Percentiles rank a stretch among this genome's conserved stretches.
Conservation (phyloP, 2,113 vertebrate species). For the Centropus unirufus region DNA sequence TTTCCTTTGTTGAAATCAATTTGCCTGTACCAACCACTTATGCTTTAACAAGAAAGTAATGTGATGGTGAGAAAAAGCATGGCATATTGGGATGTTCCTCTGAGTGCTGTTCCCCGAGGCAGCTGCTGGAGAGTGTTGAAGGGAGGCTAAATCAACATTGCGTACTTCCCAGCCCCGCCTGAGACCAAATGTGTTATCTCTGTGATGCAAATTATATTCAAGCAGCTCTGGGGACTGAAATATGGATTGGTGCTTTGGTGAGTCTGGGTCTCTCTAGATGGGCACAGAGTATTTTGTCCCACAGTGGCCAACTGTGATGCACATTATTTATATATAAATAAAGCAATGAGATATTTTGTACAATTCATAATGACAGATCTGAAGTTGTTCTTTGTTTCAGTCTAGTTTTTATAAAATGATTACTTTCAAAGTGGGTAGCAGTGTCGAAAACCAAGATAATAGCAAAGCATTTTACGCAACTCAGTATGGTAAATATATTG, state of each 20-base stretch:
- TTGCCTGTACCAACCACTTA: constrained; percentile 46
- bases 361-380: not conserved
- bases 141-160: constrained; percentile 27
- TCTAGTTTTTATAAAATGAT: not conserved
- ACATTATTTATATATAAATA: not conserved
- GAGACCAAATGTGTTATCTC: constrained; percentile 19
- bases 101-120: constrained; percentile 54
- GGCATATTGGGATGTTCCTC: constrained; percentile 53
- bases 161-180: not conserved
- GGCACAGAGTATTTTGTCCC: not conserved
- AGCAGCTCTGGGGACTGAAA: constrained; percentile 20
- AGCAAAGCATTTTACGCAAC: not conserved
- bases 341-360: not conserved
- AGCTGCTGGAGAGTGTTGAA: constrained; percentile 40
- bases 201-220: constrained; percentile 60
- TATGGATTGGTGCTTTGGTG: constrained; percentile 5
- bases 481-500: not conserved
- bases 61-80: constrained; percentile 60
- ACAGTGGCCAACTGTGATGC: not conserved
- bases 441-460: not conserved
- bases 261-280: not conserved
- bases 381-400: not conserved
- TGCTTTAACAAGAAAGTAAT: constrained; percentile 56
- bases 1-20: constrained; percentile 62
- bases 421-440: not conserved